Evolutionary conservation across 2,113 vertebrate species (phyloP).

Genomic region (Todiramphus chloris): DNA sequence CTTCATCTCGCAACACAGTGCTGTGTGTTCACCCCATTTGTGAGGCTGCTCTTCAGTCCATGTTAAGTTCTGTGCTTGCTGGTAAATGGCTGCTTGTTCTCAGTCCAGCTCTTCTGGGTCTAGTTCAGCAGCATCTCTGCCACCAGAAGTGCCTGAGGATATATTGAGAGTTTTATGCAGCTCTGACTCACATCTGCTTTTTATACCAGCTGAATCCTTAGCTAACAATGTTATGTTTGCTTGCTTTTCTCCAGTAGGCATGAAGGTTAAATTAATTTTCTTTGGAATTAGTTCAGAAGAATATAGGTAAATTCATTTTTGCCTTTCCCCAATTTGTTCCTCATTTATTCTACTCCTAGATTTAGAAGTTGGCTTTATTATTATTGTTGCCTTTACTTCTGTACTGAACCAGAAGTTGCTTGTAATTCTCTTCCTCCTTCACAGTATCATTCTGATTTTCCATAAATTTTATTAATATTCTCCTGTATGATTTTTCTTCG

Average conservation of each 20-base stretch:
- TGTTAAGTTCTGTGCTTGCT: neutral
- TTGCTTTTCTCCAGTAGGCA: neutral
- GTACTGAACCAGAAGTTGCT: neutral
- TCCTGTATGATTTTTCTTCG: neutral
- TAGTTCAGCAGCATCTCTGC: neutral
- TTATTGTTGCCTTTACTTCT: neutral
- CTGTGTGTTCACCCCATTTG: neutral
- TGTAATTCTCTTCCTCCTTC: neutral
- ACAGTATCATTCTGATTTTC: neutral
- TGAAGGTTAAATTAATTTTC: neutral
- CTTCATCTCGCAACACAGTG: fast-evolving
- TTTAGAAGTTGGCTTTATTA: neutral
- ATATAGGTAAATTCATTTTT: neutral
- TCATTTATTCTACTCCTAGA: neutral
- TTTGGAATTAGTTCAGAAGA: neutral
- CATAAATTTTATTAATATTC: neutral
- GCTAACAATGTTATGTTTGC: neutral
- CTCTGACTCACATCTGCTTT: neutral
- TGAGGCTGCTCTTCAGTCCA: fast-evolving
- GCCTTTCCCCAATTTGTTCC: neutral
- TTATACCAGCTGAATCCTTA: neutral
- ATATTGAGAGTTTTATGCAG: neutral
- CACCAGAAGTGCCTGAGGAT: neutral
- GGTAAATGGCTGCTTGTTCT: neutral
- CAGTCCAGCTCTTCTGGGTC: neutral